Percentiles rank a stretch among this genome's conserved stretches.
These are phyloP conservation scores for Sparidentex hasta DNA, from an alignment of 2,797 vertebrate genomes.

Conservation along the genomic window DNA sequence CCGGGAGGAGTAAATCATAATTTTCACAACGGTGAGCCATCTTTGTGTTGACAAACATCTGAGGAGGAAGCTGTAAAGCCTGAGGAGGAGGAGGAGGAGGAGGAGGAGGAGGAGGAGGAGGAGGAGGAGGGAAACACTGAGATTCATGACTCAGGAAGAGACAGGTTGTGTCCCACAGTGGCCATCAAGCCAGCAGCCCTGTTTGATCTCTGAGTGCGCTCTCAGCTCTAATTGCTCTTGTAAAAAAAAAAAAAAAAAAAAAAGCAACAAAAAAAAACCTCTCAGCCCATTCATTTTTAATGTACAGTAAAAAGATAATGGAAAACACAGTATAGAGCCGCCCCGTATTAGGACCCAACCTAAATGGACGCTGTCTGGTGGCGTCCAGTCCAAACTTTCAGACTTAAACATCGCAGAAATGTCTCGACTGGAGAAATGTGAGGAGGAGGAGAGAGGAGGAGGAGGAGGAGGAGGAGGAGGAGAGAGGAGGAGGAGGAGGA, in stretches of 20 bases:
- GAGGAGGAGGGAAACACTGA: neutral
- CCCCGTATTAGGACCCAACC: slow-evolving; percentile 39
- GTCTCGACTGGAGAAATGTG: slow-evolving; percentile 55
- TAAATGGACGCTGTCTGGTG: slow-evolving; percentile 60
- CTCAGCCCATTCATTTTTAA: slow-evolving; percentile 85
- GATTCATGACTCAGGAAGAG: slow-evolving; percentile 57
- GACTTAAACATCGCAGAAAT: slow-evolving; percentile 67
- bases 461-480: slow-evolving; percentile 32
- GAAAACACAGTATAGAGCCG: slow-evolving; percentile 60
- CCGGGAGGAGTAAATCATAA: slow-evolving; percentile 2
- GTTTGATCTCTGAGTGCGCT: slow-evolving; percentile 80
- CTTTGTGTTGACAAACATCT: slow-evolving; percentile 50
- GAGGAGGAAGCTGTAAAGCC: slow-evolving; percentile 8
- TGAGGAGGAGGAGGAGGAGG: neutral
- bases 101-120: neutral
- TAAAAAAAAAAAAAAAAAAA: slow-evolving; percentile 66
- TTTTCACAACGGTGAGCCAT: slow-evolving; percentile 6
- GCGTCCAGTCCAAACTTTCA: slow-evolving; percentile 53
- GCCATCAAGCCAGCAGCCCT: slow-evolving; percentile 49
- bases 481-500: too few relatives aligned
- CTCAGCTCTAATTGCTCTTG: slow-evolving; percentile 82
- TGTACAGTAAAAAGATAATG: slow-evolving; percentile 85
- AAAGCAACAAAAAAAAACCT: slow-evolving; percentile 31
- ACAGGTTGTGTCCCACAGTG: slow-evolving; percentile 58
- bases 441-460: slow-evolving; percentile 26